A percentile compares a stretch with the other conserved stretches of the same genome.
phyloP scores from a whole-genome alignment of 2,113 vertebrate genomes.

The Pomatorhinus ruficollis region DNA sequence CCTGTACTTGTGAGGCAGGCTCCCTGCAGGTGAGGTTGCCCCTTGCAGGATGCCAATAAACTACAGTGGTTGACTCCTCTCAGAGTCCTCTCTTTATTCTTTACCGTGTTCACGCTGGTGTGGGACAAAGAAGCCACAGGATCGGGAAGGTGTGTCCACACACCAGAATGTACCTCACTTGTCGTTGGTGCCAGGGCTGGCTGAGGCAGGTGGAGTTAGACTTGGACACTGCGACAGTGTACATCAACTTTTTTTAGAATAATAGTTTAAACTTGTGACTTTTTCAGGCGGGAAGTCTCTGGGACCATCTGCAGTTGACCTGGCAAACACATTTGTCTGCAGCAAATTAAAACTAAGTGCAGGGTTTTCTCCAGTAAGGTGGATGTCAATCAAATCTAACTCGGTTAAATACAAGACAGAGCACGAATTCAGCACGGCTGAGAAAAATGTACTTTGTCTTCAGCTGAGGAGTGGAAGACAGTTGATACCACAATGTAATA shows the following conservation, averaged over 20 bases:
- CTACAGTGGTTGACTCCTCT: too few species aligned
- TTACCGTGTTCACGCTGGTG: too few species aligned
- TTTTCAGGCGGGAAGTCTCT: background rate
- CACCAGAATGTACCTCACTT: too few species aligned
- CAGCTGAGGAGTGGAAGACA: background rate
- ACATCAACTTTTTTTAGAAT: background rate
- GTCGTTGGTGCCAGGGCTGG: too few species aligned
- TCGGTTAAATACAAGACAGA: background rate
- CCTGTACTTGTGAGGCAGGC: too few species aligned
- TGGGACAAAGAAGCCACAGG: too few species aligned
- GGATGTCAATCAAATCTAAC: background rate
- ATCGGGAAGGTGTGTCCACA: too few species aligned
- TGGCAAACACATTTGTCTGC: background rate
- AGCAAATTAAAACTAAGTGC: background rate
- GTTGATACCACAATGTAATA: background rate
- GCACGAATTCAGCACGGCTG: background rate
- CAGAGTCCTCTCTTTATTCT: too few species aligned
- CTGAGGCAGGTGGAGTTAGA: too few species aligned
- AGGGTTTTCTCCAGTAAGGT: background rate
- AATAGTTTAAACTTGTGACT: background rate
- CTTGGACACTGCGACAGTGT: too few species aligned
- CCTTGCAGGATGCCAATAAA: too few species aligned
- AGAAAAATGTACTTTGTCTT: background rate
- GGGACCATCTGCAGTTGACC: background rate
- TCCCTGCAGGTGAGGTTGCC: too few species aligned